Evolutionary conservation across 2,888 invertebrate genomes (phyloP), one percentile per base, ranked within the genome.

Genomic region (Gibbula magus): DNA sequence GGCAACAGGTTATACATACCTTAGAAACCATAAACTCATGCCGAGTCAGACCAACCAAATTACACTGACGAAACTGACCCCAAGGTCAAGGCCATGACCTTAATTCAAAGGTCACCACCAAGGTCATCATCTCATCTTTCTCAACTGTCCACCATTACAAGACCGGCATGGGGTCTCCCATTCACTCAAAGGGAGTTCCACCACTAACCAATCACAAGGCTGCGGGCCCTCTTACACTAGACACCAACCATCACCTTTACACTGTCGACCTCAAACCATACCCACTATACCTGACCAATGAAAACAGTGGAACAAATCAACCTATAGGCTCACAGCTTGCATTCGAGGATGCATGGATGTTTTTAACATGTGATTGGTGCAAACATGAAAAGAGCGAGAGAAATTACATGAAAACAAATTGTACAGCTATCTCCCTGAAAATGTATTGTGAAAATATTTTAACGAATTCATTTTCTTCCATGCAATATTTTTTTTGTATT

Each of bases 251-350:
- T 61, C 61, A 61, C 61, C 61, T 61, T 61, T 61, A 61, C 61
- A 61, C 7, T 61, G 61, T 25, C 61, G 61, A 61, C 61, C 61
- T 39, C 74, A 74, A 74, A 74, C 45, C 74, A 74, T 74, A 74
- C 39, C 74, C 74, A 74, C 51, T 74, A 25, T 74, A 74, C 74
- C 74, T 74, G 74, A 74, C 51, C 74, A 74, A 74, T 39, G 74
- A 74, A 74, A 74, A 74, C 29, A 51, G 39, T 74, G 74, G 45
- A 74, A 74, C 74, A 74, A 74, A 51, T 74, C 74, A 74, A 74
- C 74, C 51, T 22, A 45, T 74, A 61, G 61, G 61, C 16, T 45
- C 10, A 45, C 45, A 45, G 45, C 45, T 45, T 45, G 45, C 45
- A 45, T 45, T 13, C 45, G 4, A 10, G 45, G 13, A 45, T 45